Conservation (phyloP, 2,113 vertebrate species). For the Bolborhynchus lineola region DNA sequence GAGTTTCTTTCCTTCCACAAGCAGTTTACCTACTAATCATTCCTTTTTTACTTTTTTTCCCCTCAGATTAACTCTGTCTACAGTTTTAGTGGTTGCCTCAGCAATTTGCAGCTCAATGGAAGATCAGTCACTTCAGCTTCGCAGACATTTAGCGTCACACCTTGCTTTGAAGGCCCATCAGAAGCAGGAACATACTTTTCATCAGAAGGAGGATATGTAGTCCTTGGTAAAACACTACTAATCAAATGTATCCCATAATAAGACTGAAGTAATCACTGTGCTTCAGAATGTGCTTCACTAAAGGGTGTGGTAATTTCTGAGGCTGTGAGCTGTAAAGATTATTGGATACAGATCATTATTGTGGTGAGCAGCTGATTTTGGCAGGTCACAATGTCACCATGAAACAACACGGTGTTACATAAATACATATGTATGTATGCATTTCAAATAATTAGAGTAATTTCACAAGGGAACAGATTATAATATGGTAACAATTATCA, state of each 20-base stretch:
- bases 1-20: neutral
- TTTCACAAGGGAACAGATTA: neutral
- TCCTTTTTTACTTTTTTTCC: neutral
- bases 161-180: constrained; percentile 88
- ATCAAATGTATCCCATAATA: neutral
- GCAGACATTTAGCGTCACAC: constrained; percentile 88
- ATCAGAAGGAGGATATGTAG: constrained; percentile 88
- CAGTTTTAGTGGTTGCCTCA: constrained; percentile 90
- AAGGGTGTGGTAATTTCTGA: neutral
- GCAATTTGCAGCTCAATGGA: constrained; percentile 87
- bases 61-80: constrained; percentile 84
- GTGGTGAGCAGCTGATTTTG: neutral
- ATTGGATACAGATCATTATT: neutral
- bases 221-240: constrained; percentile 81
- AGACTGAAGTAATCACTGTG: neutral
- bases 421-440: neutral
- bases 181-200: constrained; percentile 93
- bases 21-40: neutral
- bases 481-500: neutral
- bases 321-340: neutral
- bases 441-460: neutral
- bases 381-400: neutral
- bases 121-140: constrained; percentile 74
- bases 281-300: neutral
- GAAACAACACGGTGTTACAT: neutral